Evolutionary conservation across 2,888 invertebrate species (phyloP).

Genomic region (Spodoptera picta): DNA sequence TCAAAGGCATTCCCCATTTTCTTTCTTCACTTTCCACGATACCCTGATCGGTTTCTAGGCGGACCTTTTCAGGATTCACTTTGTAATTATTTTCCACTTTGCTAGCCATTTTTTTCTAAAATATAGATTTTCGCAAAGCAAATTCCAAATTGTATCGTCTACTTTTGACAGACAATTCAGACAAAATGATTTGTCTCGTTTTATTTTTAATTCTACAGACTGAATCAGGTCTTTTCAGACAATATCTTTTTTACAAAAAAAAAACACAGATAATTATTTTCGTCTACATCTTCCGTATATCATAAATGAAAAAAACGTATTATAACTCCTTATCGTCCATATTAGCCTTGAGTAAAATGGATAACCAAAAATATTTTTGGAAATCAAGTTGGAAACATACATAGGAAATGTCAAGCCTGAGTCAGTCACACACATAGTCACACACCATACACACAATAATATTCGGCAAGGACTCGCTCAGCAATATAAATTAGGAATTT

Average conservation of each 20-base stretch:
- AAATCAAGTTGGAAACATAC: no score
- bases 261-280: no score
- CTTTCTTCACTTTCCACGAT: slow-evolving; percentile 83
- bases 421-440: no score
- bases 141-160: slow-evolving; percentile 43
- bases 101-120: slow-evolving; percentile 67
- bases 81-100: slow-evolving; percentile 71
- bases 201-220: slow-evolving; percentile 21
- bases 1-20: slow-evolving; percentile 92
- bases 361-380: no score
- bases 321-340: no score
- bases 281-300: no score
- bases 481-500: no score
- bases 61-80: slow-evolving; percentile 80
- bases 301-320: no score
- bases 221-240: slow-evolving; percentile 31
- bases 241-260: neutral
- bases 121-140: slow-evolving; percentile 40
- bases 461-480: no score
- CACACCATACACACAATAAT: no score
- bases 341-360: no score
- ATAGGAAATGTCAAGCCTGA: no score
- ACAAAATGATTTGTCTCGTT: slow-evolving; percentile 17
- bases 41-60: slow-evolving; percentile 84
- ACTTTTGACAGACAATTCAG: slow-evolving; percentile 42